Percentiles rank a stretch among this genome's conserved stretches.
Conservation (phyloP, 2,113 vertebrate species). For the Bos javanicus region DNA sequence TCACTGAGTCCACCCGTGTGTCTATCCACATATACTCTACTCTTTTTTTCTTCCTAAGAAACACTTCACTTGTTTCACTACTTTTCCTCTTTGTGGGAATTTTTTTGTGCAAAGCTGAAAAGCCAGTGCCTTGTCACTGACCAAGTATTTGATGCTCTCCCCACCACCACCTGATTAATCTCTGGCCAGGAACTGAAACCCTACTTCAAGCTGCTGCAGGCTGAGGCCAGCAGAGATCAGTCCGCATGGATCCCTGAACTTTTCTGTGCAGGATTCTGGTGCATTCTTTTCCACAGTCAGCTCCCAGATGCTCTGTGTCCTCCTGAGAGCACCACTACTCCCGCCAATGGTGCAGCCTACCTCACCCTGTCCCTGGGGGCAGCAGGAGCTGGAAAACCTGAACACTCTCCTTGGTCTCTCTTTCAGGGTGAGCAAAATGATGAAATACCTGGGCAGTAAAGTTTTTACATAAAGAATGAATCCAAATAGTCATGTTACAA, state of each 20-base stretch:
- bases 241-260: background rate
- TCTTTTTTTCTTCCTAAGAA: background rate
- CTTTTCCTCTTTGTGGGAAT: background rate
- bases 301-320: background rate
- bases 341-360: rapidly evolving
- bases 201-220: background rate
- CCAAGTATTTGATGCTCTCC: background rate
- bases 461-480: background rate
- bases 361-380: background rate
- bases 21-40: background rate
- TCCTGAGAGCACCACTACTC: background rate
- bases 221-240: background rate
- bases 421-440: background rate
- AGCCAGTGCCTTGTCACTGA: background rate
- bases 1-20: background rate
- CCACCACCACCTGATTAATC: background rate
- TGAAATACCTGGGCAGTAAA: background rate
- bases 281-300: background rate
- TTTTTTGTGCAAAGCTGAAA: background rate
- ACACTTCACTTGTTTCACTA: background rate
- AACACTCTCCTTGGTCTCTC: background rate
- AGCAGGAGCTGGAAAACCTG: background rate
- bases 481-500: background rate
- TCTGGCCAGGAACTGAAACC: background rate
- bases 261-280: background rate